Base-by-base conservation (phyloP, 2,797 vertebrate genomes). In the Sarcoramphus papa region DNA sequence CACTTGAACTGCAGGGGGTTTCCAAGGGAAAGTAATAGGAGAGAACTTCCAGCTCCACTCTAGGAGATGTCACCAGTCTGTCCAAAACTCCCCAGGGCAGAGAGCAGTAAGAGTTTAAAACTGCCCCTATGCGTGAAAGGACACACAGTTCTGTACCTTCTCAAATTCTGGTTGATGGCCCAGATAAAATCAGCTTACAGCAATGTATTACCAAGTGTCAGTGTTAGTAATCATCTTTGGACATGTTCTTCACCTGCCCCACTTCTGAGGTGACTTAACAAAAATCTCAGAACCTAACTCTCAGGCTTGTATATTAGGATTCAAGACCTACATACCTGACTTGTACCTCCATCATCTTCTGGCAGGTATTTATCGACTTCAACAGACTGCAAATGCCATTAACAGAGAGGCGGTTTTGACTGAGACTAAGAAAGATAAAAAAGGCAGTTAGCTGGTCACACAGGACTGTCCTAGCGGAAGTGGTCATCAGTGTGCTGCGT, bases 251-350 rank as follows among this genome's bases (percentile, higher is more conserved):
- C 65, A 64, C 53, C 37, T 2, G 0, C 10, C 30, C 5, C 63
- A 14, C 27, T 19, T 73, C 43, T 4, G 28, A 81, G 27, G 28
- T 21, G 25, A 63, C 68, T 35, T 31, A 47, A 77, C 8, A 70
- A 24, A 85, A 60, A 10, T 11, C 62, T 50, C 82, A 85, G 75
- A 59, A 43, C 2, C 3, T 6, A 30, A 37, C 16, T 70, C 31
- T 69, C 56, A 74, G 31, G 18, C 3, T 37, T 41, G 14, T 5
- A 8, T 5, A 19, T 15, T 54, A 27, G 41, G n/a, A 43, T 5
- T 79, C 67, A 35, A 45, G 67, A 40, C 12, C 25, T 17, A 78
- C 82, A 48, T 97, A 99, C 99, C 98, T 99, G 98, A 98, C 90
- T 40, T 96, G 88, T 18, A 99, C 92, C 75, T 98, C 97, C 30